Base-by-base conservation (phyloP, 2,797 vertebrate genomes). In the Jordanella pulchra region DNA sequence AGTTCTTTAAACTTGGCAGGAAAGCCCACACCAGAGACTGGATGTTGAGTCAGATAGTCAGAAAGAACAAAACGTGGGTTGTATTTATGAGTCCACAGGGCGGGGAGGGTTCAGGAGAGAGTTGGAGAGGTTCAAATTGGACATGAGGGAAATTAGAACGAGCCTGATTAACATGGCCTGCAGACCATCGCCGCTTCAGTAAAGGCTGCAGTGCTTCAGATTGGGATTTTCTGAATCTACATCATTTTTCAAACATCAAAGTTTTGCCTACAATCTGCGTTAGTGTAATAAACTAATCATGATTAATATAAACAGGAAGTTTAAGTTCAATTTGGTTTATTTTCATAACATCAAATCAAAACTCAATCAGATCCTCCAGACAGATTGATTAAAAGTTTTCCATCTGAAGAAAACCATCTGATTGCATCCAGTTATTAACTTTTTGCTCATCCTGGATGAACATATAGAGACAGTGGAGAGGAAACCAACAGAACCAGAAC, bases 11-110 rank as follows among this genome's bases (percentile, higher is more conserved):
- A 27, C 11, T 1, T 9, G 30, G 7, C 5, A 42, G 35, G 47
- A 39, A 28, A 21, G 3, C 44, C 47, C 17, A 23, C 27, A 23
- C 25, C 25, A 27, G 12, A 2, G 39, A 56, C 39, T 35, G 1
- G 51, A 53, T 3, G 51, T 15, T 71, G 17, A n/a, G 21, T 21
- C 4, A 7, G 21, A 28, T 1, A 51, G 53, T 32, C 42, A 13
- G n/a, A 32, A 74, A 44, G 69, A 65, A 69, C 23, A 10, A n/a
- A 1, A 35, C 35, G 74, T 66, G 55, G 32, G 68, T 9, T n/a
- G 69, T 73, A 75, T 80, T 86, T 86, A 87, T 88, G 74, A 71
- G 51, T 55, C 73, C 65, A 6, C 5, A n/a, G 61, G 7, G 44
- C 51, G 75, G 76, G 84, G 75, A 45, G 75, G 69, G 48, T 21